A percentile compares a stretch with the other conserved stretches of the same genome.
Conservation (phyloP, 2,888 invertebrate genomes). For the Cactoblastis cactorum region DNA sequence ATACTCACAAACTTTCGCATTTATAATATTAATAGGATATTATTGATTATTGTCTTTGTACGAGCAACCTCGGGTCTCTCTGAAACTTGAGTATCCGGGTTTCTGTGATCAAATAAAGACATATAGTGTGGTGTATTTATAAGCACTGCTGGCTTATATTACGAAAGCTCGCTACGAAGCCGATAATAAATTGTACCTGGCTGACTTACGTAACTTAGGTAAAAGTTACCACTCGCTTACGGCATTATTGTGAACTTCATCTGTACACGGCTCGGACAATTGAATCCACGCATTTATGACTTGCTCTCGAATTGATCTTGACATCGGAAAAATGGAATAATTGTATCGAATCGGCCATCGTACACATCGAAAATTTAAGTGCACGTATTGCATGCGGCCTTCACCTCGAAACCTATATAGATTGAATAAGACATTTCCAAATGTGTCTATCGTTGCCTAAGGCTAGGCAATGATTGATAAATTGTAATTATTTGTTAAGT, state of each 20-base stretch:
- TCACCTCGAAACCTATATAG: constrained; percentile 61
- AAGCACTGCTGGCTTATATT: constrained; percentile 59
- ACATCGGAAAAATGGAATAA: constrained; percentile 12
- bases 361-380: constrained; percentile 5
- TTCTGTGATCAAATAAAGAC: constrained; percentile 34
- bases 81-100: constrained; percentile 48
- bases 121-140: constrained; percentile 44
- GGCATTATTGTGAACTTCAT: constrained; percentile 65
- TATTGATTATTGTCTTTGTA: no score
- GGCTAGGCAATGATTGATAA: constrained; percentile 38
- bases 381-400: constrained; percentile 34
- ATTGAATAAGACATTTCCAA: constrained; percentile 52
- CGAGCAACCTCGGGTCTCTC: no score
- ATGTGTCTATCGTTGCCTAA: constrained; percentile 50
- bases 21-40: no score
- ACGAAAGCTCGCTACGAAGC: constrained; percentile 70
- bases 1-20: no score
- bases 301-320: constrained; percentile 13
- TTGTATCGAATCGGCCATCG: constrained; percentile 5
- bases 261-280: constrained; percentile 28
- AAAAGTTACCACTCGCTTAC: constrained; percentile 69
- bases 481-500: constrained; percentile 25
- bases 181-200: constrained; percentile 73
- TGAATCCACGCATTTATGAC: constrained; percentile 15
- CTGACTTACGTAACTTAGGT: constrained; percentile 67